Base-by-base conservation (phyloP, 1,140 invertebrate genomes). In the Sinonovacula constricta region DNA sequence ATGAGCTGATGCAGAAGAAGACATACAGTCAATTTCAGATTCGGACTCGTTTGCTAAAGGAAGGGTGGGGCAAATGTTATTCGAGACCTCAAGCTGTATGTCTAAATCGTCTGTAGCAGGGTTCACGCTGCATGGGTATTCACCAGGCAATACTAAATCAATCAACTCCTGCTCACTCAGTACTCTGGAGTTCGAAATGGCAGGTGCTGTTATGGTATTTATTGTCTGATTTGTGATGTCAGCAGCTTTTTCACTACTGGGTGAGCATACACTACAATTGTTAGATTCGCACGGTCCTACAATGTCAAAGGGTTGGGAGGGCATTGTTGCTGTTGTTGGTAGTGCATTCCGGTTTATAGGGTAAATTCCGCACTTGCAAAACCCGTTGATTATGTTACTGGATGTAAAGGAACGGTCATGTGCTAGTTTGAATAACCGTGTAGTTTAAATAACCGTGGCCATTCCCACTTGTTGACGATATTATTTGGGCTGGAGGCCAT, bases 401-500 rank as follows among this genome's bases (percentile, higher is more conserved):
- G 54, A 18, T 4, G 36, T 62, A 53, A 74, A 74, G 15, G 70
- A 18, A 3, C 26, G 28, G n/a, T 74, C 36, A 53, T 63, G 34
- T 22, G 69, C 36, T 18, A 7, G 3, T 14, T 30, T 34, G 30
- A 72, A n/a, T n/a, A n/a, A n/a, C n/a, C n/a, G n/a, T n/a, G n/a
- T n/a, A n/a, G n/a, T n/a, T n/a, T n/a, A n/a, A n/a, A 60, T 10
- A 72, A 26, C 3, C 34, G 5, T 7, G 69, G 69, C 54, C 54
- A 72, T 30, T 72, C 56, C 69, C 57, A 62, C 62, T 72, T 62
- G 33, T 2, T 60, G 1, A 51, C 69, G 7, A 57, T 34, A 49
- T 72, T 72, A 45, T 62, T 51, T 30, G 69, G 69, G 49, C 56
- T 60, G 12, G 26, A 18, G 3, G 60, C 51, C 72, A 76, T 76